Evolutionary conservation across 1,140 invertebrate species (phyloP).

Genomic region (Monomorium pharaonis): DNA sequence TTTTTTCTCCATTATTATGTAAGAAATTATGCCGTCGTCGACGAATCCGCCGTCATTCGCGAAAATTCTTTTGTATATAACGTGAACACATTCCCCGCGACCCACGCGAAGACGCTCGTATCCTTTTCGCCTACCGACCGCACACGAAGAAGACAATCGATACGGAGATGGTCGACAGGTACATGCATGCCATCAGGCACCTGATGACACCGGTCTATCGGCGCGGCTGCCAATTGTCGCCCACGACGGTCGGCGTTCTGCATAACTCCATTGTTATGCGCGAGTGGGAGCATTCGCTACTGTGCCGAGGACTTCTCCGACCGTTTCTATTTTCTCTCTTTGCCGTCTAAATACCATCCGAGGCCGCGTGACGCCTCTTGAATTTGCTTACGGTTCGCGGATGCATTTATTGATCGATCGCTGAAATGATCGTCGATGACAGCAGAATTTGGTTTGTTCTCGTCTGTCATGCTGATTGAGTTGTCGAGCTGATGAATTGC

Average conservation of each 20-base stretch:
- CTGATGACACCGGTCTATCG: slow-evolving; percentile 49
- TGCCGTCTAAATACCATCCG: not conserved
- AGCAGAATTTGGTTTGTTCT: not conserved
- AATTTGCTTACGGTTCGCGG: not conserved
- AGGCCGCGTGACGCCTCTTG: not conserved
- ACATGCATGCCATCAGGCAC: slow-evolving; percentile 15
- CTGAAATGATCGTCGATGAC: not conserved
- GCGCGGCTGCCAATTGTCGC: slow-evolving; percentile 60
- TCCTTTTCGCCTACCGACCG: slow-evolving; percentile 35
- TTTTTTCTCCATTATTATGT: not conserved
- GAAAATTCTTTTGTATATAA: slow-evolving; percentile 15
- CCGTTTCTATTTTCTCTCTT: not conserved
- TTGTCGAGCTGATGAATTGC: not conserved
- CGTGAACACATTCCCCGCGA: slow-evolving; percentile 15
- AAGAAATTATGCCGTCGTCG: not conserved
- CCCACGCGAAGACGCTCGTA: slow-evolving; percentile 27
- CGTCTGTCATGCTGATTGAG: not conserved
- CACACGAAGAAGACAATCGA: slow-evolving; percentile 57
- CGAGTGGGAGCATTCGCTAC: slow-evolving; percentile 43
- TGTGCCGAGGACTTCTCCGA: slow-evolving; percentile 11
- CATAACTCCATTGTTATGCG: slow-evolving; percentile 54
- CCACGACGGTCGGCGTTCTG: slow-evolving; percentile 38
- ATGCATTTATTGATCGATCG: slow-evolving; percentile 5
- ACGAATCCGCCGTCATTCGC: not conserved
- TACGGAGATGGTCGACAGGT: slow-evolving; percentile 43